phyloP scores from a whole-genome alignment of 1,140 invertebrate genomes.

The Paralvinella palmiformis region DNA sequence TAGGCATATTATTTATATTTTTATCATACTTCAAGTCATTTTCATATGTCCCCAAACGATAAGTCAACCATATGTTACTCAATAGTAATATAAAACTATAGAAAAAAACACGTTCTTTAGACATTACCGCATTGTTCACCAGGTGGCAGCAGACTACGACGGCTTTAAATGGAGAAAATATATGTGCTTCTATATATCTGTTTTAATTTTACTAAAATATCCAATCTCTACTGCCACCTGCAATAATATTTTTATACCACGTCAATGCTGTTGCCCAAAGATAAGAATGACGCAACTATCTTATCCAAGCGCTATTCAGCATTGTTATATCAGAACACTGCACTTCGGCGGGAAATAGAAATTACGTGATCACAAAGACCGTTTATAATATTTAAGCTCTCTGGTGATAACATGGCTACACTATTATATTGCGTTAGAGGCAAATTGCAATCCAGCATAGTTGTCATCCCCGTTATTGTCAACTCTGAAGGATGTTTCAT shows the following conservation, averaged over 20 bases:
- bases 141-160: slow-evolving; percentile 6
- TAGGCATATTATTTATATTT: slow-evolving; percentile 2
- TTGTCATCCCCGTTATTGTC: slow-evolving; percentile 5
- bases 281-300: background rate
- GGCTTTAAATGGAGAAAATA: background rate
- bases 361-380: slow-evolving; percentile 5
- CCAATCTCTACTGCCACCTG: background rate
- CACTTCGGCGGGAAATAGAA: background rate
- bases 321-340: background rate
- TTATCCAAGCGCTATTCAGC: background rate
- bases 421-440: background rate
- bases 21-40: background rate
- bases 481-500: too few species aligned
- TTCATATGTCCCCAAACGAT: background rate
- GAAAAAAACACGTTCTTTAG: background rate
- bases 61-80: background rate
- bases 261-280: background rate
- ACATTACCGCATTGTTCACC: slow-evolving; percentile 2
- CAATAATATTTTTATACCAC: too few species aligned
- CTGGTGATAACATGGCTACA: background rate
- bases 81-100: background rate
- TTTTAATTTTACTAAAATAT: background rate
- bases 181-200: slow-evolving; percentile 4
- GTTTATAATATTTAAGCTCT: too few species aligned
- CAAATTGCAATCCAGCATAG: background rate